Conservation (phyloP, 2,113 vertebrate genomes). For the Crocuta crocuta region DNA sequence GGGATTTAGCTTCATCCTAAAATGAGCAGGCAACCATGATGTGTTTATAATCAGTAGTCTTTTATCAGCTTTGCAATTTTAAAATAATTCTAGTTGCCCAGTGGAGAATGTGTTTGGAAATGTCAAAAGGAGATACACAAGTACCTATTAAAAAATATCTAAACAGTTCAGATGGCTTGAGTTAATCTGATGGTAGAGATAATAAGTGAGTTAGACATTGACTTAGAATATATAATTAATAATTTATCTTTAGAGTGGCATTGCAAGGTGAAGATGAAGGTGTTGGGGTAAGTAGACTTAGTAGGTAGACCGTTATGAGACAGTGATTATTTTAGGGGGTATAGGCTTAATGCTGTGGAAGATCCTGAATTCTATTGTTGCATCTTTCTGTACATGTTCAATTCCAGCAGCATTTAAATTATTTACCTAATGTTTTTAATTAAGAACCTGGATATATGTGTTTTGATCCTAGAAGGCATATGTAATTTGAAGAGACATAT, state of each 20-base stretch:
- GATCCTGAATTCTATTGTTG: background rate
- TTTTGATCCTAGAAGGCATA: background rate
- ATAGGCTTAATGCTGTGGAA: background rate
- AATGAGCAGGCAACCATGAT: background rate
- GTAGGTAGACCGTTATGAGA: background rate
- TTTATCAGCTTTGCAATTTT: background rate
- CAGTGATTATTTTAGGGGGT: background rate
- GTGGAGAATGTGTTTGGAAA: background rate
- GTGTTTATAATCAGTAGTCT: background rate
- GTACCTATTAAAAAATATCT: background rate
- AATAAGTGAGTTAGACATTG: background rate
- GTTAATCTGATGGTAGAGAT: background rate
- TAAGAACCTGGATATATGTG: background rate
- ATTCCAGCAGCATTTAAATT: background rate
- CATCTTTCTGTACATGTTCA: background rate
- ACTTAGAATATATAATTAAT: background rate
- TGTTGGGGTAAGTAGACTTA: background rate
- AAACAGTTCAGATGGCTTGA: background rate
- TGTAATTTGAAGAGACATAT: background rate
- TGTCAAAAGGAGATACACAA: background rate
- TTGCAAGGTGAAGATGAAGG: background rate
- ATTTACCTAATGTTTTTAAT: background rate
- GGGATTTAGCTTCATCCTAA: background rate
- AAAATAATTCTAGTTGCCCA: background rate
- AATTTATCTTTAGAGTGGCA: background rate